A percentile compares a stretch with the other conserved stretches of the same genome.
phyloP scores from a whole-genome alignment of 92 coral and sea anemone species.

The Siderastrea siderea region DNA sequence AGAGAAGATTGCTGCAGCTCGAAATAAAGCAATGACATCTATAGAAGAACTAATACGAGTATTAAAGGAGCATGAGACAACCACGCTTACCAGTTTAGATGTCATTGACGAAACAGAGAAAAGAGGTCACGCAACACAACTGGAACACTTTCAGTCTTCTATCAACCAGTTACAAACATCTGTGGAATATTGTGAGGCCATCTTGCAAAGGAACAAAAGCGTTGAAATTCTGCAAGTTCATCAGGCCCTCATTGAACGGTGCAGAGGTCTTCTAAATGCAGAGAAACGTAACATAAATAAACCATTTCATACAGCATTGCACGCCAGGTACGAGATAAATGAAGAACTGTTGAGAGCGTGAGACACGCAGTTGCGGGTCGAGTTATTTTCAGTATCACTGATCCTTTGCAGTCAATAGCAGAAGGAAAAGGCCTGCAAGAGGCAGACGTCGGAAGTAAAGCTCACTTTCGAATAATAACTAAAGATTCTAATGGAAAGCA shows the following conservation, averaged over 20 bases:
- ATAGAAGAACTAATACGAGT: constrained; percentile 35
- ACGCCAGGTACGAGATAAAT: not conserved
- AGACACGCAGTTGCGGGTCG: constrained; percentile 27
- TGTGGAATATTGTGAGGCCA: constrained; percentile 10
- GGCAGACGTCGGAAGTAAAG: constrained; percentile 16
- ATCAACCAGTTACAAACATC: not conserved
- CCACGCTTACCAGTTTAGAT: not conserved
- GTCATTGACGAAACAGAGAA: not conserved
- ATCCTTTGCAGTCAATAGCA: constrained; percentile 37
- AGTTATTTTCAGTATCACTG: constrained; percentile 57
- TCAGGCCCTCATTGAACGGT: constrained; percentile 13
- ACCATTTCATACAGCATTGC: not conserved
- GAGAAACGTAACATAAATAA: not conserved
- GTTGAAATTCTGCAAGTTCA: constrained; percentile 11
- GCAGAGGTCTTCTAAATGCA: not conserved
- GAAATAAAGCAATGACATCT: constrained; percentile 14
- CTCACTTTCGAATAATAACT: constrained; percentile 48
- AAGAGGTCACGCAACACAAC: constrained; percentile 1
- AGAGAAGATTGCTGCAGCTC: constrained; percentile 7
- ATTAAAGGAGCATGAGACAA: constrained; percentile 19
- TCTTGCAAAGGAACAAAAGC: not conserved
- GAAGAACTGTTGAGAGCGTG: not conserved
- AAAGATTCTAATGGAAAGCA: constrained; percentile 52
- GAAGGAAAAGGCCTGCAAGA: constrained; percentile 57
- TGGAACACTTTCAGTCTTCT: constrained; percentile 23